phyloP scores from a whole-genome alignment of 2,888 invertebrate genomes.

The Platycheirus albimanus region DNA sequence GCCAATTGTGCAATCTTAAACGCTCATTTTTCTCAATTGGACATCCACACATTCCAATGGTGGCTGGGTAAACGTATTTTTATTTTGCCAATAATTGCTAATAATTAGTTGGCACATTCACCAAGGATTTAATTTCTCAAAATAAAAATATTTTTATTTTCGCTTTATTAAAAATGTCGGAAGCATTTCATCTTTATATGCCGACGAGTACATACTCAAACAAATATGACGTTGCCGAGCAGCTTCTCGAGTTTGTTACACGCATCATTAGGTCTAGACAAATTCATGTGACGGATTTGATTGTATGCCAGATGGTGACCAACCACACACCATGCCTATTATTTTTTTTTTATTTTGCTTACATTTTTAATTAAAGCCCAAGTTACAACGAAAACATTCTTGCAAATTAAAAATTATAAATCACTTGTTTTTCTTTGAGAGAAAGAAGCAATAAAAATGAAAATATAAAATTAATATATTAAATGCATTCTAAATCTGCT shows the following conservation, averaged over 20 bases:
- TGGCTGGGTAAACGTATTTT: background rate
- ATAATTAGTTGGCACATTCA: conserved; percentile 61
- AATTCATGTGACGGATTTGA: conserved; percentile 55
- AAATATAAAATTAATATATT: conserved; percentile 14
- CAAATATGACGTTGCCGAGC: conserved; percentile 46
- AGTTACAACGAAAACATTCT: conserved; percentile 3
- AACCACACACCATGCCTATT: background rate
- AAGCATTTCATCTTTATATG: conserved; percentile 45
- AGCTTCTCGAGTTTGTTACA: conserved; percentile 38
- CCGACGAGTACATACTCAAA: too few species aligned
- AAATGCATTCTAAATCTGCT: conserved; percentile 9
- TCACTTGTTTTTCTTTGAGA: conserved; percentile 1
- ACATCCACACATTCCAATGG: conserved; percentile 19
- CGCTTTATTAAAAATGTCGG: conserved; percentile 32
- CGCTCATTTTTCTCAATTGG: conserved; percentile 9
- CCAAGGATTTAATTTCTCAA: conserved; percentile 45
- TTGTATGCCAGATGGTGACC: conserved; percentile 49
- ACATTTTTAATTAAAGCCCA: conserved; percentile 11
- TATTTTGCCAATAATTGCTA: conserved; percentile 33
- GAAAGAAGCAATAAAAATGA: conserved; percentile 9
- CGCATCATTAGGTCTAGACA: conserved; percentile 66
- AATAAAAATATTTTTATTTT: conserved; percentile 4
- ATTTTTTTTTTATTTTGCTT: background rate
- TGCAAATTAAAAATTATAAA: conserved; percentile 2
- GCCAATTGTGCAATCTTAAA: conserved; percentile 2